Percentiles rank a stretch among this genome's conserved stretches.
Evolutionary conservation across 2,888 invertebrate species (phyloP).

Genomic region (Arrhopalites spinosus): DNA sequence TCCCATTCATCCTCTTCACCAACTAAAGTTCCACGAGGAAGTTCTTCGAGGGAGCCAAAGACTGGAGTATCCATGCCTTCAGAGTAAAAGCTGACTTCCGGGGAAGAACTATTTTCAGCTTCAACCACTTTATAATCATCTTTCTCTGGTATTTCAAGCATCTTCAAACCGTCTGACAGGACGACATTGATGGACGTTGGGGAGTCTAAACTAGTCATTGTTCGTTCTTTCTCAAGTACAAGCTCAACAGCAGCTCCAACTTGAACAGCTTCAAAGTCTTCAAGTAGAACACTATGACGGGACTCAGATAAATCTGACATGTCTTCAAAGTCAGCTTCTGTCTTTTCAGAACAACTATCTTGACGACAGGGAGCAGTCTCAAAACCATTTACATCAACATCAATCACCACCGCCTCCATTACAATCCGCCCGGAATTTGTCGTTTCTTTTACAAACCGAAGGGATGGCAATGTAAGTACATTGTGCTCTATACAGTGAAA

Average conservation of each 20-base stretch:
- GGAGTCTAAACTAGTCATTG: conserved; percentile 32
- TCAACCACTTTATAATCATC: conserved; percentile 24
- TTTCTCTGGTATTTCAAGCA: conserved; percentile 29
- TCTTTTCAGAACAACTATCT: conserved; percentile 36
- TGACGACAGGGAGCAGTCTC: conserved; percentile 28
- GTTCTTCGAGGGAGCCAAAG: conserved; percentile 35
- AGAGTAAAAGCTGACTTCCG: conserved; percentile 33
- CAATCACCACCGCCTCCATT: conserved; percentile 90
- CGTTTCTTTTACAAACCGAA: conserved; percentile 86
- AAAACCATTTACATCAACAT: conserved; percentile 63
- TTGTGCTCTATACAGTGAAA: conserved; percentile 70
- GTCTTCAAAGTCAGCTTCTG: conserved; percentile 39
- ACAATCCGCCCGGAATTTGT: conserved; percentile 83
- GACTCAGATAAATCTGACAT: conserved; percentile 36
- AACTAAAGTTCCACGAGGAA: conserved; percentile 5
- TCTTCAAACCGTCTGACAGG: conserved; percentile 29
- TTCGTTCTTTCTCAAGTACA: conserved; percentile 31
- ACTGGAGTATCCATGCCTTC: conserved; percentile 34
- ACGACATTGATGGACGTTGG: conserved; percentile 31
- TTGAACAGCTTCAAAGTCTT: conserved; percentile 34
- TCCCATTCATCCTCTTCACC: conserved; percentile 23
- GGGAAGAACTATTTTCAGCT: conserved; percentile 30
- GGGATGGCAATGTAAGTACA: conserved; percentile 81
- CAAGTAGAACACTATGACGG: conserved; percentile 17
- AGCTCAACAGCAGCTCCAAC: conserved; percentile 36